A percentile compares a stretch with the other conserved stretches of the same genome.
Conservation (phyloP, 2,888 invertebrate species). For the Endotricha flammealis region DNA sequence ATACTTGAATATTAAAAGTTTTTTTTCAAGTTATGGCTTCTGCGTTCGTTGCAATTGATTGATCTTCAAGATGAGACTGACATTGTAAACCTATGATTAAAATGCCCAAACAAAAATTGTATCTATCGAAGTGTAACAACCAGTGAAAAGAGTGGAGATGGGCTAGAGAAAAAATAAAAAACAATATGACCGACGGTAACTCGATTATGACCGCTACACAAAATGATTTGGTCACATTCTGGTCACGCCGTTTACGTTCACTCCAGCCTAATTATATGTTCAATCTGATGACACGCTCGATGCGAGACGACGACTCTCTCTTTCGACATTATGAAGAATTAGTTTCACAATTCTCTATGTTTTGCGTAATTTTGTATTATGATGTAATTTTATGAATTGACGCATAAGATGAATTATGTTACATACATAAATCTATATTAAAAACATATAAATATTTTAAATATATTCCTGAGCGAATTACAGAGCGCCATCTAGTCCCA, state of each 20-base stretch:
- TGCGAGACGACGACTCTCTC: conserved; percentile 22
- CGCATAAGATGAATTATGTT: conserved; percentile 4
- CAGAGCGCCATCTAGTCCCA: no score
- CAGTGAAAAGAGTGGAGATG: conserved; percentile 3
- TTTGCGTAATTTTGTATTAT: conserved; percentile 22
- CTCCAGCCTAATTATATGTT: conserved; percentile 55
- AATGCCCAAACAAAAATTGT: no score
- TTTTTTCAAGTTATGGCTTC: no score
- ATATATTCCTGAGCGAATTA: no score
- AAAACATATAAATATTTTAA: no score
- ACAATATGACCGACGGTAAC: conserved; percentile 29
- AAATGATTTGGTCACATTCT: conserved; percentile 68
- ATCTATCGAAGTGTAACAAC: conserved; percentile 3
- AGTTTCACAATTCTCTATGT: conserved; percentile 22
- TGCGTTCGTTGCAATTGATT: no score
- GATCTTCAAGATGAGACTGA: no score
- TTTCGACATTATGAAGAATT: conserved; percentile 31
- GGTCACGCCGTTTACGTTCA: conserved; percentile 57
- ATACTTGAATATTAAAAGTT: no score
- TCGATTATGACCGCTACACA: conserved; percentile 53
- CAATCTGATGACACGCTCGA: conserved; percentile 39
- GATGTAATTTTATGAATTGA: conserved; percentile 20
- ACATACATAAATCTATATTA: no score
- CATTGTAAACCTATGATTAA: no score
- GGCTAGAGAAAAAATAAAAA: conserved; percentile 25